A percentile compares a stretch with the other conserved stretches of the same genome.
These are phyloP conservation scores for Hormaphis cornu DNA, from an alignment of 1,140 invertebrate species.

Conservation along the genomic window DNA sequence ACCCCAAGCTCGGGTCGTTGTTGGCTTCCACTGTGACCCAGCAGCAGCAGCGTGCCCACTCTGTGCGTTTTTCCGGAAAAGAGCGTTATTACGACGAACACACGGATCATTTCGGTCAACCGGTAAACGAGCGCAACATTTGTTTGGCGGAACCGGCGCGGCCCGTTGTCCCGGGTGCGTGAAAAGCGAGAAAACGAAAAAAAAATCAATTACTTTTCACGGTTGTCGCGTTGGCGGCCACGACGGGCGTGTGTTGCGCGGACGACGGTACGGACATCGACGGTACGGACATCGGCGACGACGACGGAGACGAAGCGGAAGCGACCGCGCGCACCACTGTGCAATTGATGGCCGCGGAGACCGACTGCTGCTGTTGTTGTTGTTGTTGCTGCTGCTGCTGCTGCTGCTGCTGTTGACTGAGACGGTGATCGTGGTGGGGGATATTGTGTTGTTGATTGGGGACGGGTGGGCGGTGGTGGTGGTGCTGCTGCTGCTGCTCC, in stretches of 20 bases:
- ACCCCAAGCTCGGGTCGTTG: too few relatives aligned
- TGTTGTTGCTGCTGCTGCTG: slow-evolving; percentile 10
- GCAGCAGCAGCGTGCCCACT: too few relatives aligned
- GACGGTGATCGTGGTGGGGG: not conserved
- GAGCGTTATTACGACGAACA: too few relatives aligned
- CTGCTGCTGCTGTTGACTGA: not conserved
- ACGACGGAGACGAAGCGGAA: not conserved
- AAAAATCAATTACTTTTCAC: slow-evolving; percentile 12
- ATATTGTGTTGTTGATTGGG: not conserved
- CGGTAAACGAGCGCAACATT: too few relatives aligned
- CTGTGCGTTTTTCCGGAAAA: too few relatives aligned
- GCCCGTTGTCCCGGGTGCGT: too few relatives aligned
- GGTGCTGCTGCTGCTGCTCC: not conserved
- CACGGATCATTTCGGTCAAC: too few relatives aligned
- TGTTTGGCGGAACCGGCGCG: too few relatives aligned
- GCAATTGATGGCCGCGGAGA: slow-evolving; percentile 26
- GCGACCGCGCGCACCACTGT: slow-evolving; percentile 16
- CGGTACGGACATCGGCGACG: not conserved
- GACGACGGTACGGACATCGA: not conserved
- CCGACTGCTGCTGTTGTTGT: slow-evolving; percentile 18
- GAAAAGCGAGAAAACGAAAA: not conserved
- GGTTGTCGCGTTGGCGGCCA: not conserved
- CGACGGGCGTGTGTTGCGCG: slow-evolving; percentile 7
- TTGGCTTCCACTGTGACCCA: too few relatives aligned
- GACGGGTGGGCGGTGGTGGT: not conserved